Base-by-base conservation (phyloP, 2,888 invertebrate genomes). In the Epirrita christyi region DNA sequence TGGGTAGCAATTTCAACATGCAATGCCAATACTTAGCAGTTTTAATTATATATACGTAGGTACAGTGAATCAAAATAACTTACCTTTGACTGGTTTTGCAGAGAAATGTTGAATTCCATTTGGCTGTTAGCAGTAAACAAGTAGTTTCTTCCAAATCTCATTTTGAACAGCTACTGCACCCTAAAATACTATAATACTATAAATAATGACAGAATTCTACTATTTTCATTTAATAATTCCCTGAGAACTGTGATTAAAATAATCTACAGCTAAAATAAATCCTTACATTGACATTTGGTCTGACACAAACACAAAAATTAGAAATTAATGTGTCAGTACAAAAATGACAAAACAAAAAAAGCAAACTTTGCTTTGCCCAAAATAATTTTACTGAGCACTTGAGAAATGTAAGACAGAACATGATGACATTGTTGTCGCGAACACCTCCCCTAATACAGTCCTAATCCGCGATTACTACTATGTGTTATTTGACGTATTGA, bases 241-340 rank as follows among this genome's bases (percentile, higher is more conserved):
- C 36, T 11, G 11, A 36, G n/a, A 36, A 36, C 11, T 21, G 34
- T 52, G 59, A 54, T 70, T 59, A 49, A 61, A 61, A 42, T 52
- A 58, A 38, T 4, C 49, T 29, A 51, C 51, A 44, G 32, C 27
- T 10, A 48, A 29, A 3, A 38, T 9, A 48, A 51, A 44, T 42
- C 7, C 45, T 38, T 41, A 56, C 37, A 63, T 28, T 82, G 83
- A 80, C 82, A 82, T 75, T 69, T 73, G 64, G 50, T 29, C 68
- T 81, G 82, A 80, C 82, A 81, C 64, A 74, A 73, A 76, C 82
- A 81, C 64, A 74, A 73, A 76, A 79, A 67, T 72, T 71, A 66
- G 42, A 67, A 73, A 73, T 64, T 61, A 73, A 11, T 42, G 15
- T 76, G 78, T 72, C 75, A 77, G 47, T 68, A 69, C 4, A 21